Conservation (phyloP, 1,140 invertebrate species). For the Neodiprion virginianus region DNA sequence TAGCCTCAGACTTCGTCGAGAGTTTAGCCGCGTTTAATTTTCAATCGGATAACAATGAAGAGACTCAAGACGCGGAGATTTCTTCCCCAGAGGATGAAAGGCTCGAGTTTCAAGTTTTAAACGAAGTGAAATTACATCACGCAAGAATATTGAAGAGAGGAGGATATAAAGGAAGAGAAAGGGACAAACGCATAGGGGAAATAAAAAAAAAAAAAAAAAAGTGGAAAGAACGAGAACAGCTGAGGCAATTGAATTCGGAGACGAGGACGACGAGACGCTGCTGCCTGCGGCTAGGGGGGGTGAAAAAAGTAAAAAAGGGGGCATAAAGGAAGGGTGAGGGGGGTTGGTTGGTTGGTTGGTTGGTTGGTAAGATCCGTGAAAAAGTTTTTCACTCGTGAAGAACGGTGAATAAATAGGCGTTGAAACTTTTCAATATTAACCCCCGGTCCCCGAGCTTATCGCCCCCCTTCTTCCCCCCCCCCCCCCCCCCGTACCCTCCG, state of each 20-base stretch:
- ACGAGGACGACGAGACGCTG: neutral
- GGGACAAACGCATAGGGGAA: neutral
- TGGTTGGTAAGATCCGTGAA: neutral
- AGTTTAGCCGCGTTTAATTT: too few species aligned
- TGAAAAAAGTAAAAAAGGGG: neutral
- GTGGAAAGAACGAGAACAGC: neutral
- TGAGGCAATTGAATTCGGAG: neutral
- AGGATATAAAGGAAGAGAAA: too few species aligned
- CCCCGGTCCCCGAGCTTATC: neutral
- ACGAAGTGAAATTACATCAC: too few species aligned
- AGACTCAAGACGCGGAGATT: neutral
- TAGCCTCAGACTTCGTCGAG: too few species aligned
- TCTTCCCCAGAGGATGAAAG: neutral
- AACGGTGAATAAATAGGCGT: slow-evolving; percentile 1
- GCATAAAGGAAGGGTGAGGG: too few species aligned
- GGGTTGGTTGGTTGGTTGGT: too few species aligned
- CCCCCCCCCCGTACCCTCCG: neutral
- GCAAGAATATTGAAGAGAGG: too few species aligned
- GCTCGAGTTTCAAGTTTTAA: neutral
- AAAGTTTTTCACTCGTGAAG: neutral
- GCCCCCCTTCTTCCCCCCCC: neutral
- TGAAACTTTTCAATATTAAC: neutral
- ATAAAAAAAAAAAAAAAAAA: neutral
- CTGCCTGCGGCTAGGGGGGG: neutral
- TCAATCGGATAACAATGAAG: neutral